Evolutionary conservation across 35 echinoderm and acorn worm genomes (phyloP).

Genomic region (Heliocidaris tuberculata): DNA sequence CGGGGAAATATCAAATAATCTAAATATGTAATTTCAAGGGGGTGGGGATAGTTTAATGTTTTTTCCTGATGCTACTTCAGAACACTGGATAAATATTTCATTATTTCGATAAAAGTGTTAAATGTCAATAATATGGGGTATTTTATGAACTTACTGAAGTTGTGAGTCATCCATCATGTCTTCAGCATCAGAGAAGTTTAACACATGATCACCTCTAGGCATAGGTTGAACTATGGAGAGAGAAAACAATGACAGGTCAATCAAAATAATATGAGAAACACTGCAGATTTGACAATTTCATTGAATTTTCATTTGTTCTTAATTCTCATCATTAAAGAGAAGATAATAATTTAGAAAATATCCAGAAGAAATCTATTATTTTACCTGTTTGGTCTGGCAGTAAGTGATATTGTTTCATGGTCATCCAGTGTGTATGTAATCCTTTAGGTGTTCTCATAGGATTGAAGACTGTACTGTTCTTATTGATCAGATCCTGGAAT

Average conservation of each 20-base stretch:
- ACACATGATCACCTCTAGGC: constrained; percentile 96
- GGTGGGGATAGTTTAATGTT: too few relatives aligned
- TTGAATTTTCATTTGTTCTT: not conserved
- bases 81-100: too few relatives aligned
- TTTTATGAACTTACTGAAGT: constrained; percentile 71
- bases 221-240: constrained; percentile 89
- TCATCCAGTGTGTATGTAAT: constrained; percentile 81
- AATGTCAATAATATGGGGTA: not conserved
- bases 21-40: too few relatives aligned
- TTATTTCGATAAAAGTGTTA: not conserved
- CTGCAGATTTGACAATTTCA: not conserved
- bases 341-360: too few relatives aligned
- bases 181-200: constrained; percentile 98
- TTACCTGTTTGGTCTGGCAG: constrained; percentile 95
- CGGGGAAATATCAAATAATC: too few relatives aligned
- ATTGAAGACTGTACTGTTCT: constrained; percentile 76
- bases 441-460: constrained; percentile 82
- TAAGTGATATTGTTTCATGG: constrained; percentile 98
- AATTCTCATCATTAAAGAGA: too few relatives aligned
- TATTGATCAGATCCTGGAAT: constrained; percentile 91
- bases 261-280: not conserved
- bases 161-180: constrained; percentile 85
- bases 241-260: not conserved
- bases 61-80: too few relatives aligned
- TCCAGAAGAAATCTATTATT: too few relatives aligned